Base-by-base conservation (phyloP, 2,113 vertebrate genomes). In the Chamaetylas fuelleborni region DNA sequence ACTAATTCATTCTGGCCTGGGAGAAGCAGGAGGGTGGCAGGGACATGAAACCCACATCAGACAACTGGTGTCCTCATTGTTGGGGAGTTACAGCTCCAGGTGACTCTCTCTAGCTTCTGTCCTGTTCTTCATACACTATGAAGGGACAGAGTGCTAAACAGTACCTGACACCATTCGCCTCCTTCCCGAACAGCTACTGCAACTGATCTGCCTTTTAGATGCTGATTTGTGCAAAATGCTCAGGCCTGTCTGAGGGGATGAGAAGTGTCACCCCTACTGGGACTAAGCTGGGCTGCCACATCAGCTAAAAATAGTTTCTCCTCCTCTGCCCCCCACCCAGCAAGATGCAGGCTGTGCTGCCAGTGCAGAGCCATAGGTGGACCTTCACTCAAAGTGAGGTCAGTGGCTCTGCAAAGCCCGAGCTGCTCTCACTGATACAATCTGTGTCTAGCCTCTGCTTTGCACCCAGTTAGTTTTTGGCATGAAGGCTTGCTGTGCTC, bases 311-410 rank as follows among this genome's bases (percentile, higher is more conserved):
- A 56, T 43, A 72, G 6, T 78, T 86, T 69, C 43, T 79, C n/a
- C 40, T 71, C 28, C 18, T 31, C 25, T 43, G 22, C 19, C n/a
- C 24, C 48, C 22, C 19, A 5, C 20, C 25, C 33, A 20, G 29
- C 29, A 24, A 54, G 36, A 40, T 64, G 28, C 47, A 50, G 23
- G 31, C 40, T 1, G 2, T 3, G 14, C 58, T 85, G 51, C 73
- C 56, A 17, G 36, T 38, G 45, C 76, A 90, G 78, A 67, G 53
- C 65, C 9, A 1, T 16, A 6, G 34, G 26, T 40, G 36, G 33
- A 22, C 14, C 57, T 53, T 36, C 3, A 5, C 15, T 65, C 17
- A 1, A 2, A 43, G 54, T 0, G 0, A 5, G 7, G 6, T 28
- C 54, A 34, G 40, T 7, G 38, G 65, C 43, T 89, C 36, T 47